Conservation (phyloP, 1,140 invertebrate genomes). For the Magallana gigas region DNA sequence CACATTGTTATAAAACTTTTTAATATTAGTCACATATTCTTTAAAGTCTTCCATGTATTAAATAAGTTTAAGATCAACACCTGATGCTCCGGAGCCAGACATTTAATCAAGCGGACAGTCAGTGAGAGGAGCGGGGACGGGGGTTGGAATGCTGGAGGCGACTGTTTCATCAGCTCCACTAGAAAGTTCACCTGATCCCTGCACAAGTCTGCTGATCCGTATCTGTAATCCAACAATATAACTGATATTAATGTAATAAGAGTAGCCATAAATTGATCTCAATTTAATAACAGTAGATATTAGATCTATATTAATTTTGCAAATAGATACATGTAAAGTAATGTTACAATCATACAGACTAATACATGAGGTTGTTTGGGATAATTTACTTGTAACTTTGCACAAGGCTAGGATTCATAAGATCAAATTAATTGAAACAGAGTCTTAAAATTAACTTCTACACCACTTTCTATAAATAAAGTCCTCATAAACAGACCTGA, state of each 20-base stretch:
- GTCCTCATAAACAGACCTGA: neutral
- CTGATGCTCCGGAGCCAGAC: constrained; percentile 68
- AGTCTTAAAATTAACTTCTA: neutral
- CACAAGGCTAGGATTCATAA: no score
- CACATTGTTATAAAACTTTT: no score
- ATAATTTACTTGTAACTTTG: no score
- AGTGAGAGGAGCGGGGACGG: constrained; percentile 52
- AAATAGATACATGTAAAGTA: no score
- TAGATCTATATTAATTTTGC: neutral
- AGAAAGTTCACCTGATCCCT: constrained; percentile 60
- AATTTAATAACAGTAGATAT: neutral
- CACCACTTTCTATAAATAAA: neutral
- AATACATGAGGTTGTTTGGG: no score
- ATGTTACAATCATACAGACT: no score
- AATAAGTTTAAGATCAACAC: constrained; percentile 41
- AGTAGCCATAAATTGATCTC: neutral
- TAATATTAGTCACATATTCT: no score
- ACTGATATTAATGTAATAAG: neutral
- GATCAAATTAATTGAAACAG: neutral
- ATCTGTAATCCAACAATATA: constrained; percentile 57
- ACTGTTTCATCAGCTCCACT: constrained; percentile 49
- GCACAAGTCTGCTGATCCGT: constrained; percentile 68
- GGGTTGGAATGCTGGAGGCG: constrained; percentile 37
- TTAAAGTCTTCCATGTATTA: no score
- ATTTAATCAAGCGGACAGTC: constrained; percentile 63